Percentiles rank a stretch among this genome's conserved stretches.
Conservation (phyloP, 2,888 invertebrate genomes). For the Apamea sordens region DNA sequence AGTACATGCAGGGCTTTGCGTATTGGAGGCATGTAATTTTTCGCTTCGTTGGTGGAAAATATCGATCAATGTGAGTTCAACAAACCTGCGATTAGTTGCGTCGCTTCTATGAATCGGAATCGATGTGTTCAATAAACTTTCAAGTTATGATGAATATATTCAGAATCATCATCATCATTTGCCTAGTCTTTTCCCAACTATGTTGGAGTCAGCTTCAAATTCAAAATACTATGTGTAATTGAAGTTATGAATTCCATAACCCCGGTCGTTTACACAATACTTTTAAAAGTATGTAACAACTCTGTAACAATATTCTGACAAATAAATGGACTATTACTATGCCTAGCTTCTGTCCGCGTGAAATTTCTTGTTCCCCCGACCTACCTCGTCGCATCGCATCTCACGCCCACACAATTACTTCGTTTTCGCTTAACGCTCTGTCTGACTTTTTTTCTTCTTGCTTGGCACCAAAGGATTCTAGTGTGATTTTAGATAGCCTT, state of each 20-base stretch:
- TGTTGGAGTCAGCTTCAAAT: background rate
- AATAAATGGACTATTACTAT: no score
- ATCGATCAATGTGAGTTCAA: conserved; percentile 53
- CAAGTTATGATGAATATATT: background rate
- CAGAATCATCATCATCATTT: no score
- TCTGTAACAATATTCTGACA: no score
- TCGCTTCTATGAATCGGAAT: conserved; percentile 27
- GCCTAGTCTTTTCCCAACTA: no score
- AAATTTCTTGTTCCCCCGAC: no score
- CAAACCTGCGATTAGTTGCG: conserved; percentile 31
- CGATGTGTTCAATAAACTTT: conserved; percentile 11
- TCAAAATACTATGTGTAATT: background rate
- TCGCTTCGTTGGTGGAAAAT: conserved; percentile 52
- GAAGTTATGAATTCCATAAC: background rate
- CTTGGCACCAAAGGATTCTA: no score
- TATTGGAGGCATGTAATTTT: conserved; percentile 50
- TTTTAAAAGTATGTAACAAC: background rate
- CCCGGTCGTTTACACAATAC: background rate
- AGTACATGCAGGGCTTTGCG: conserved; percentile 21
- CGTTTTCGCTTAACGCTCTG: background rate
- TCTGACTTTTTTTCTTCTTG: no score
- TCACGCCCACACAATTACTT: no score
- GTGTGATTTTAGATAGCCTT: background rate
- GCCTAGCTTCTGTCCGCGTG: no score
- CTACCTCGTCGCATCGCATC: no score